Conservation (phyloP, 2,888 invertebrate genomes). For the Eupithecia tripunctaria region DNA sequence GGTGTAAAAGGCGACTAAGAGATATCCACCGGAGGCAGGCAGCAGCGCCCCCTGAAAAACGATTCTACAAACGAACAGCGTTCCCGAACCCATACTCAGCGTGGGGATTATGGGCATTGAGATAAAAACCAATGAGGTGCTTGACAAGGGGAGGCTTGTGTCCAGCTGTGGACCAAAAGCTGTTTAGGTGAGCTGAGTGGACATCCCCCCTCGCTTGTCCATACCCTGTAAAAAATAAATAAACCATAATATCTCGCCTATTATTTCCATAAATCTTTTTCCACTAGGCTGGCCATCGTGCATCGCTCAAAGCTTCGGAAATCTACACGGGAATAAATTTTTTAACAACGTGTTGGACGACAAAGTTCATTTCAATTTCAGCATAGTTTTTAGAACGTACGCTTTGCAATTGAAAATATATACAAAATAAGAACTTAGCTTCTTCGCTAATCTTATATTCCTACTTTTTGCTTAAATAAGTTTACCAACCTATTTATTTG, state of each 20-base stretch:
- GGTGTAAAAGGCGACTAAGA: too few species aligned
- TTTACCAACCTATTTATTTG: background rate
- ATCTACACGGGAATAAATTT: background rate
- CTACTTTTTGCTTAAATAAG: background rate
- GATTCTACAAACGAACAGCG: too few species aligned
- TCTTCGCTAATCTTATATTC: background rate
- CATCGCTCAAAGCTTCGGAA: background rate
- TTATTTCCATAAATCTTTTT: background rate
- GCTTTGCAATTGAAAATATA: background rate
- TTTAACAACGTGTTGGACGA: background rate
- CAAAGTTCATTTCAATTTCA: background rate
- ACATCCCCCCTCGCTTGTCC: background rate
- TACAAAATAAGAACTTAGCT: background rate
- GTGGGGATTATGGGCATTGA: too few species aligned
- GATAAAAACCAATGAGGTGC: too few species aligned
- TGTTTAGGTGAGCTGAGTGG: too few species aligned
- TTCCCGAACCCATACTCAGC: too few species aligned
- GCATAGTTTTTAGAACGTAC: background rate
- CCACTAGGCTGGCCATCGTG: background rate
- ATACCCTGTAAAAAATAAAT: background rate
- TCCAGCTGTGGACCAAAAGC: too few species aligned
- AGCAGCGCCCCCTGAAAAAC: too few species aligned
- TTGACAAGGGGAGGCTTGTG: too few species aligned
- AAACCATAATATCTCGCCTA: background rate
- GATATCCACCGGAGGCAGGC: too few species aligned